phyloP scores from a whole-genome alignment of 1,140 invertebrate genomes.

The Pentalonia nigronervosa region DNA sequence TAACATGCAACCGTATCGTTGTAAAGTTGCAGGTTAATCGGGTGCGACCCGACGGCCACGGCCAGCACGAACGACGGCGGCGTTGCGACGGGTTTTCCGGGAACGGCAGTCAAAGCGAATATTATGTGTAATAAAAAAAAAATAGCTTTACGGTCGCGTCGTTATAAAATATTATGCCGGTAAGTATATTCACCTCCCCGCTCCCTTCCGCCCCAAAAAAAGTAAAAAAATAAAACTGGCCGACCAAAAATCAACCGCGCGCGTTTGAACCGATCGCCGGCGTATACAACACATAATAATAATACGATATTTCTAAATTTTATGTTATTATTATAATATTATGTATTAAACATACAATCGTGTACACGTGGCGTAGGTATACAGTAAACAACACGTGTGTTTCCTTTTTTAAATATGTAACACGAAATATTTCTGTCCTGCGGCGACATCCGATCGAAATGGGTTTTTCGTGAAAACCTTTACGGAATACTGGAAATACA shows the following conservation, averaged over 20 bases:
- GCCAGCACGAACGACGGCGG: not conserved
- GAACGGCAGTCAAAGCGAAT: not conserved
- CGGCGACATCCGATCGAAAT: not conserved
- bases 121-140: not conserved
- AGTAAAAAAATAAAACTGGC: not conserved
- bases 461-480: not conserved
- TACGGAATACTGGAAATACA: not conserved
- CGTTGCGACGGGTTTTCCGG: not conserved
- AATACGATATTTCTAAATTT: not conserved
- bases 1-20: not conserved
- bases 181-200: not conserved
- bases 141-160: not conserved
- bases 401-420: not conserved
- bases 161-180: not conserved
- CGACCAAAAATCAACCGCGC: not conserved
- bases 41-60: not conserved
- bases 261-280: not conserved
- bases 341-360: not conserved
- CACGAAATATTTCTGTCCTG: not conserved
- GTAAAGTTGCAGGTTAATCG: not conserved
- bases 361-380: not conserved
- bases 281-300: not conserved
- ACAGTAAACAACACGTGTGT: not conserved
- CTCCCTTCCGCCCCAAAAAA: rapidly evolving
- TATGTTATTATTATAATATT: not conserved